Evolutionary conservation across 2,113 vertebrate genomes (phyloP).

Genomic region (Hiodon tergisus): DNA sequence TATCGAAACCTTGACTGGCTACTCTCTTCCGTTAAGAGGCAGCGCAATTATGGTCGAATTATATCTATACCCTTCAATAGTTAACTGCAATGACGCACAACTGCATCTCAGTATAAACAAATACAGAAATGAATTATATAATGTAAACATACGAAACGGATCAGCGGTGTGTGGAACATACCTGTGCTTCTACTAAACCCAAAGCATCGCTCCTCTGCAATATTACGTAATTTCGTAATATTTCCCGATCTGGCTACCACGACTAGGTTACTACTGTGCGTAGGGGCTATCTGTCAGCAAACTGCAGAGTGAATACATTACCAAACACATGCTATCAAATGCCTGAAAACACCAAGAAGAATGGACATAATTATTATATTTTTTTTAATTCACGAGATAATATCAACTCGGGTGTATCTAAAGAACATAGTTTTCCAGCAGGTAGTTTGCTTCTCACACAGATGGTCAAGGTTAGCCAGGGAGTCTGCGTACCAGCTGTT

Average conservation of each 20-base stretch:
- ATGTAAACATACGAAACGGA: not conserved
- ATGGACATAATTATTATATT: not conserved
- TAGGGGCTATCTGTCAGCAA: not conserved
- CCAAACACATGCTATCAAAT: no score
- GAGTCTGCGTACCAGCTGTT: not conserved
- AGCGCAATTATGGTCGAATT: no score
- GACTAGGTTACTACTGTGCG: not conserved
- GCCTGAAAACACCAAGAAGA: not conserved
- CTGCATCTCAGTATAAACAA: no score
- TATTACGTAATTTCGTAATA: conserved; percentile 19
- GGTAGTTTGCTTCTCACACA: not conserved
- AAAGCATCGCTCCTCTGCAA: not conserved
- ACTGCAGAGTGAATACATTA: not conserved
- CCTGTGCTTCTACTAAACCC: not conserved
- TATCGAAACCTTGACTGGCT: no score
- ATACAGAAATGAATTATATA: not conserved
- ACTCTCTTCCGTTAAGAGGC: no score
- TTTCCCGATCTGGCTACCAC: not conserved
- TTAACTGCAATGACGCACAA: no score
- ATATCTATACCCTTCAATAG: no score
- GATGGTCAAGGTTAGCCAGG: not conserved
- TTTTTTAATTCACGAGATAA: no score
- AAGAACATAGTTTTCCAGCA: not conserved
- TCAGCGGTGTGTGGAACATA: not conserved
- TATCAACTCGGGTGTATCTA: not conserved